Base-by-base conservation (phyloP, 2,113 vertebrate species). In the Engraulis encrasicolus region DNA sequence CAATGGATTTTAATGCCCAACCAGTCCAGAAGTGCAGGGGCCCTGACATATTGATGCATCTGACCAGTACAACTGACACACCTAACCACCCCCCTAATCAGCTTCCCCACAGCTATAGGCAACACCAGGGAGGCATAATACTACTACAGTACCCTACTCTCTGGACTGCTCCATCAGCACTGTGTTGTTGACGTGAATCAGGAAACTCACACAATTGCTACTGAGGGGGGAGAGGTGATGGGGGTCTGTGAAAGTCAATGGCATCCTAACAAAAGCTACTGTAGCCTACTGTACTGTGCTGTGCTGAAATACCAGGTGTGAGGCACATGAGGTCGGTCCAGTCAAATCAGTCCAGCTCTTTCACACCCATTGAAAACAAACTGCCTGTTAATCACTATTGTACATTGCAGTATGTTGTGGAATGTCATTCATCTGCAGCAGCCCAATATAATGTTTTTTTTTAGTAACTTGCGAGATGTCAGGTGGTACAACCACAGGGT, bases 301-400 rank as follows among this genome's bases (percentile, higher is more conserved):
- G 77, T 1, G 85, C 84, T 87, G 78, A 87, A 89, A 89, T 89
- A 85, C 83, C 83, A 89, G 85, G 52, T 38, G 74, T n/a, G 66
- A 31, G 66, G 48, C 18, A 83, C 80, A 20, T 58, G 80, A 84
- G n/a, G n/a, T n/a, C n/a, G n/a, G 81, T 37, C 38, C 80, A 79
- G 66, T 40, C 66, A 85, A 82, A 85, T 81, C 84, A 36, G 61
- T 82, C 81, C 58, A 88, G 87, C 86, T 78, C 82, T 88, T 86
- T 80, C 85, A 83, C 86, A 86, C 87, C 79, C 50, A 84, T 84
- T 87, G 79, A 61, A 88, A 85, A 83, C 52, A 82, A 81, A 81
- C 85, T 90, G 89, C 88, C 83, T 83, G 88, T 80, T 87, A 85
- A 79, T 82, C 85, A 88, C 15, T 40, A 27, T 54, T 27, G 9